A percentile compares a stretch with the other conserved stretches of the same genome.
Evolutionary conservation across 2,888 invertebrate genomes (phyloP).

Genomic region (Aphodius granarius): DNA sequence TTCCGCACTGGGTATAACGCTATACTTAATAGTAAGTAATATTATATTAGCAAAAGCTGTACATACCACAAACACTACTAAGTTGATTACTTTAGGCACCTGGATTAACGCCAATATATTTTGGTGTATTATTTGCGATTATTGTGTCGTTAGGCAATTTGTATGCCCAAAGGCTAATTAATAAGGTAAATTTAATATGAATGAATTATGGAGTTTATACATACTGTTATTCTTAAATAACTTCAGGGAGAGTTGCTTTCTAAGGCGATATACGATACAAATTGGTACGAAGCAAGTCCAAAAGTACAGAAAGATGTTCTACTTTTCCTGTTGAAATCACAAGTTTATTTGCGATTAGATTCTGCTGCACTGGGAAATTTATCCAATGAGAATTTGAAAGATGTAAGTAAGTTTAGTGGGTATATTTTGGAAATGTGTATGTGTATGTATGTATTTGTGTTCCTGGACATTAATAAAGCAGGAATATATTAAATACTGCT

Average conservation of each 20-base stretch:
- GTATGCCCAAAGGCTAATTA: neutral
- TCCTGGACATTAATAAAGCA: neutral
- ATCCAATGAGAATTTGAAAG: neutral
- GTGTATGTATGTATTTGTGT: neutral
- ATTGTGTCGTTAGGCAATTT: neutral
- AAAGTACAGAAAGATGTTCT: neutral
- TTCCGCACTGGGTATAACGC: too few relatives aligned
- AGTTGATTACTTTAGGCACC: too few relatives aligned
- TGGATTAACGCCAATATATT: too few relatives aligned
- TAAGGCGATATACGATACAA: neutral
- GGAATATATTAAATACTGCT: neutral
- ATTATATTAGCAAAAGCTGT: too few relatives aligned
- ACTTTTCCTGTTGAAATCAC: neutral
- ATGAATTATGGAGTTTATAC: neutral
- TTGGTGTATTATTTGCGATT: too few relatives aligned
- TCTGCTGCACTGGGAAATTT: neutral
- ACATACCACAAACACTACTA: too few relatives aligned
- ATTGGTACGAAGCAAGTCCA: neutral
- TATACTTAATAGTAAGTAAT: too few relatives aligned
- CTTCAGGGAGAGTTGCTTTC: neutral
- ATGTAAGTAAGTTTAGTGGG: too few relatives aligned
- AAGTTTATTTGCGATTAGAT: neutral
- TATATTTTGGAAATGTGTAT: too few relatives aligned
- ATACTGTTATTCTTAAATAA: too few relatives aligned
- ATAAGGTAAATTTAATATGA: neutral